phyloP scores from a whole-genome alignment of 2,113 vertebrate genomes.

The Heloderma charlesbogerti region DNA sequence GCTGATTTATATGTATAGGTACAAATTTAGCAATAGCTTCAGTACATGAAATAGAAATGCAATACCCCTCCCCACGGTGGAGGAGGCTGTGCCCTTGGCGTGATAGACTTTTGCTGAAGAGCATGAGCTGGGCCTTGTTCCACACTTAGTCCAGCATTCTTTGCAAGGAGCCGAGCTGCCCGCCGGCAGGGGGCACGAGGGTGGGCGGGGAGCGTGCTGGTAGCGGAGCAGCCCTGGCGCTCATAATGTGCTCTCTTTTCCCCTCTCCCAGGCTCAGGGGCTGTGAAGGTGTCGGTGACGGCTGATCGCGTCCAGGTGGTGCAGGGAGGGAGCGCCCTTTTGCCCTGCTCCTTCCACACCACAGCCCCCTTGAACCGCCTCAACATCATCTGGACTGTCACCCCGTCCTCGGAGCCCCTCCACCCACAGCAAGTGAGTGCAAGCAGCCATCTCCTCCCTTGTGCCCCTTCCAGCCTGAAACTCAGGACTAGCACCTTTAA shows the following conservation, averaged over 20 bases:
- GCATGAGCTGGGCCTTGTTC: too few species aligned
- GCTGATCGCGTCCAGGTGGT: constrained; percentile 76
- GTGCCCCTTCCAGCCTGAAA: too few species aligned
- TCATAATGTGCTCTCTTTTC: not conserved
- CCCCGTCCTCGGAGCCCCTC: constrained; percentile 73
- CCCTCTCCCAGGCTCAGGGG: constrained; percentile 30
- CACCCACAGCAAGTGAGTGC: constrained; percentile 70
- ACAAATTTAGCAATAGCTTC: too few species aligned
- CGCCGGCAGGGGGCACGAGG: too few species aligned
- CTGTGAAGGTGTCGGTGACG: constrained; percentile 78
- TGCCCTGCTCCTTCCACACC: constrained; percentile 83
- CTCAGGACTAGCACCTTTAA: too few species aligned
- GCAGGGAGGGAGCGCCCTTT: constrained; percentile 73
- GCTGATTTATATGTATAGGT: too few species aligned
- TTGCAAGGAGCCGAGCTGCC: too few species aligned
- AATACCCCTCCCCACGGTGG: not conserved
- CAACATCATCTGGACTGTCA: constrained; percentile 85
- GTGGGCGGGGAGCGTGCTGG: not conserved
- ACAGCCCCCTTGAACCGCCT: constrained; percentile 77
- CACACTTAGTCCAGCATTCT: too few species aligned
- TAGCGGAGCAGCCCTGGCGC: too few species aligned
- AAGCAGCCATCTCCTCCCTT: not conserved
- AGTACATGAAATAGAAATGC: too few species aligned
- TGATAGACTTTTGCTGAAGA: too few species aligned
- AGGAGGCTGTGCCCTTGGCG: too few species aligned